Conservation (phyloP, 1,140 invertebrate species). For the Ostrea denselamellosa region DNA sequence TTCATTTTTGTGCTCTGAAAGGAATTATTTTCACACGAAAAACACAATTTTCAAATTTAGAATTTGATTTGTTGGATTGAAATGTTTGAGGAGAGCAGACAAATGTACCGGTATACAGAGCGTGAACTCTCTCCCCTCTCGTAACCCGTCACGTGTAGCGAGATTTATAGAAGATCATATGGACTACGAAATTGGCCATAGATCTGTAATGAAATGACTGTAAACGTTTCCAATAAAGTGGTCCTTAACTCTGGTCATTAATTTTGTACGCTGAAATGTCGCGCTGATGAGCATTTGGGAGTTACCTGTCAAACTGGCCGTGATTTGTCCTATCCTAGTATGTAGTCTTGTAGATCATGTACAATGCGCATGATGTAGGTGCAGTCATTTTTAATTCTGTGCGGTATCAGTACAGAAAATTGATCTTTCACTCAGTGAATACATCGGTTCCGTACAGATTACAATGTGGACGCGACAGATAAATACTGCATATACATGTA, state of each 20-base stretch:
- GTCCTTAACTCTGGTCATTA: slow-evolving; percentile 7
- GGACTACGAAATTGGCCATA: slow-evolving; percentile 3
- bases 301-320: slow-evolving; percentile 21
- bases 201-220: slow-evolving; percentile 31
- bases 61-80: neutral
- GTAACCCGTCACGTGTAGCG: neutral
- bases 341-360: neutral
- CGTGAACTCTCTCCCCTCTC: neutral
- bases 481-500: too few relatives aligned
- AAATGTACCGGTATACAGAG: neutral
- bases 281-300: neutral
- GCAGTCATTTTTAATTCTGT: neutral
- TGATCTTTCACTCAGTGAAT: too few relatives aligned
- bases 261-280: slow-evolving; percentile 32
- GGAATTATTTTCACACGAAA: neutral
- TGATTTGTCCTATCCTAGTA: neutral
- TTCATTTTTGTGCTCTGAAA: neutral
- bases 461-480: too few relatives aligned
- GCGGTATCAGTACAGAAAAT: neutral
- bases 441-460: too few relatives aligned
- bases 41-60: neutral
- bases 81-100: neutral
- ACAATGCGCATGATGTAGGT: neutral
- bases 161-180: slow-evolving; percentile 30
- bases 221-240: slow-evolving; percentile 27